Conservation (phyloP, 2,888 invertebrate species). For the Eumerus sabulonum region DNA sequence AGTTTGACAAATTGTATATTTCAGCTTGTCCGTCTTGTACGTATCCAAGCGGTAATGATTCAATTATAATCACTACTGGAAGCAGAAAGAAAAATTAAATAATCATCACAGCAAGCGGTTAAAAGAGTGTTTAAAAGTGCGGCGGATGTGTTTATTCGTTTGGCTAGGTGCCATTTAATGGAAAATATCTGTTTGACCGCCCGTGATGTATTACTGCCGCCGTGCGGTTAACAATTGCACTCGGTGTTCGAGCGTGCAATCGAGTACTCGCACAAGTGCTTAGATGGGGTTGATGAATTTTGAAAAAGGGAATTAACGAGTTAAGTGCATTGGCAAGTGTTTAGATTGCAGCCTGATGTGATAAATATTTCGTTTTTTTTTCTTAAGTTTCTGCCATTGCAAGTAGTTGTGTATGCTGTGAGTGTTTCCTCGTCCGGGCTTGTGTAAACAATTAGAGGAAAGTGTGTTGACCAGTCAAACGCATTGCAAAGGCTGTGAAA, state of each 20-base stretch:
- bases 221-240: too few relatives aligned
- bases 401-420: background rate
- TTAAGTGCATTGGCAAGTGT: slow-evolving; percentile 55
- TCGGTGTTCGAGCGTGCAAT: too few relatives aligned
- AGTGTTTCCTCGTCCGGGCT: slow-evolving; percentile 27
- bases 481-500: slow-evolving; percentile 14
- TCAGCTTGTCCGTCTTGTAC: too few relatives aligned
- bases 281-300: slow-evolving; percentile 15
- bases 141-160: slow-evolving; percentile 36
- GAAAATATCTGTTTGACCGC: slow-evolving; percentile 20
- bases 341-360: slow-evolving; percentile 5
- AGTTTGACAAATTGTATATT: too few relatives aligned
- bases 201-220: slow-evolving; percentile 12
- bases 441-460: slow-evolving; percentile 31
- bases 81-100: slow-evolving; percentile 21
- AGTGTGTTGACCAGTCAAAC: slow-evolving; percentile 25
- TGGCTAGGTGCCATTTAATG: slow-evolving; percentile 37
- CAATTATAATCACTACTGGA: background rate
- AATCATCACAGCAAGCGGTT: slow-evolving; percentile 4
- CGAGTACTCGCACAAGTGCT: background rate
- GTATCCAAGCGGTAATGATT: too few relatives aligned
- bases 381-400: slow-evolving; percentile 23
- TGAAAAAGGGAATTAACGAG: slow-evolving; percentile 27
- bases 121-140: background rate
- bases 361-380: slow-evolving; percentile 8